A percentile compares a stretch with the other conserved stretches of the same genome.
Evolutionary conservation across 2,888 invertebrate genomes (phyloP).

Genomic region (Cyrtodaria siliqua): DNA sequence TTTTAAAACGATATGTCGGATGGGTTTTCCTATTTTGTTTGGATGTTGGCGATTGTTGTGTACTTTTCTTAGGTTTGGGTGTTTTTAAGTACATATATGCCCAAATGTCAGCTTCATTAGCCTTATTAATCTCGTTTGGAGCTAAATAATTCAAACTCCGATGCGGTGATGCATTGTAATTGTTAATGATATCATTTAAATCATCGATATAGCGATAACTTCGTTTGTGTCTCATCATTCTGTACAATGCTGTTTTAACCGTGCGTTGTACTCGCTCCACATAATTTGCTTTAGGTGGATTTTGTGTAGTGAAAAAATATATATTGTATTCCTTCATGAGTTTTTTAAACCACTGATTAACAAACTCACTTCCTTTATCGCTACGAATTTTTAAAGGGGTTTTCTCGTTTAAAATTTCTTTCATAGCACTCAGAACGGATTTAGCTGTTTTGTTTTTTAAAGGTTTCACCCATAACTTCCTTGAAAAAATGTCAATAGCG

Average conservation of each 20-base stretch:
- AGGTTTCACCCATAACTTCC: conserved; percentile 30
- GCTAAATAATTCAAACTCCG: conserved; percentile 14
- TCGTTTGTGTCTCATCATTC: conserved; percentile 17
- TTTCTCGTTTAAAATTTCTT: conserved; percentile 27
- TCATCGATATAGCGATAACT: conserved; percentile 31
- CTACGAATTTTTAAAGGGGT: conserved; percentile 31
- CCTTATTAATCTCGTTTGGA: conserved; percentile 11
- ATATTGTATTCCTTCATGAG: conserved; percentile 1
- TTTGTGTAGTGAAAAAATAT: conserved; percentile 19
- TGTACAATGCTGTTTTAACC: conserved; percentile 4
- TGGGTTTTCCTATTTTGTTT: background rate
- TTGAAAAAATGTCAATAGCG: conserved; percentile 39
- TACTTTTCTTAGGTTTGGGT: too few relatives aligned
- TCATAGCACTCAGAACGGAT: conserved; percentile 34
- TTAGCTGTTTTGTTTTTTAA: conserved; percentile 42
- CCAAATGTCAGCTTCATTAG: conserved; percentile 31
- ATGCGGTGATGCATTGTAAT: conserved; percentile 27
- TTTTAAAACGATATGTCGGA: background rate
- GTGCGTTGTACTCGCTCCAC: conserved; percentile 27
- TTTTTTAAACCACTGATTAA: conserved; percentile 37
- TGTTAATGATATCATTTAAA: conserved; percentile 15
- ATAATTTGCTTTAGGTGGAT: conserved; percentile 16
- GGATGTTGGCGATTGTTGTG: too few relatives aligned
- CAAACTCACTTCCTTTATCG: conserved; percentile 42
- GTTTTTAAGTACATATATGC: conserved; percentile 18